Conservation (phyloP, 2,113 vertebrate genomes). For the Chionomys nivalis region DNA sequence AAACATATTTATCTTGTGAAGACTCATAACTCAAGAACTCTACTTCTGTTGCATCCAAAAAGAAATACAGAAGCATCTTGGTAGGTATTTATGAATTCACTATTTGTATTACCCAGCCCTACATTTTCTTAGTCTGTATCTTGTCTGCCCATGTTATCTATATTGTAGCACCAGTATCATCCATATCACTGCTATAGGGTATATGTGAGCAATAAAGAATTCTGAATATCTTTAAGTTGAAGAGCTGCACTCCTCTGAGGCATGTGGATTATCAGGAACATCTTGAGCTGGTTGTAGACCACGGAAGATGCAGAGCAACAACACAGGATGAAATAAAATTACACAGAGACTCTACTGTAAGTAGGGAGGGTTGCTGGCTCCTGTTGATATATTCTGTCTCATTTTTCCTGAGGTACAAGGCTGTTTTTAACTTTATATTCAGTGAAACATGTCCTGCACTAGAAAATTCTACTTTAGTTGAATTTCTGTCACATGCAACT, state of each 20-base stretch:
- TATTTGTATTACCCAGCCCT: not conserved
- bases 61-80: not conserved
- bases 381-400: not conserved
- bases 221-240: not conserved
- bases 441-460: not conserved
- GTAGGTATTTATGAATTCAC: not conserved
- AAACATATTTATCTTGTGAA: slow-evolving; percentile 4
- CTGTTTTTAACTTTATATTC: not conserved
- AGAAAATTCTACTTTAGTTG: not conserved
- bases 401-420: not conserved
- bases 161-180: not conserved
- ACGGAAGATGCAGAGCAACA: not conserved
- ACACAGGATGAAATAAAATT: not conserved
- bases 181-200: not conserved
- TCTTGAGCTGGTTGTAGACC: not conserved
- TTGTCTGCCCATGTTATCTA: not conserved
- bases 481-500: not conserved
- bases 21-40: not conserved
- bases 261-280: not conserved
- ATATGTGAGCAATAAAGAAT: not conserved
- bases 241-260: not conserved
- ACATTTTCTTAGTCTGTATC: not conserved
- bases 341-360: not conserved
- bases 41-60: not conserved
- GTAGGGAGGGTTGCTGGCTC: not conserved